A percentile compares a stretch with the other conserved stretches of the same genome.
These are phyloP conservation scores for Elachura formosa DNA, from an alignment of 2,113 vertebrate species.

Conservation along the genomic window DNA sequence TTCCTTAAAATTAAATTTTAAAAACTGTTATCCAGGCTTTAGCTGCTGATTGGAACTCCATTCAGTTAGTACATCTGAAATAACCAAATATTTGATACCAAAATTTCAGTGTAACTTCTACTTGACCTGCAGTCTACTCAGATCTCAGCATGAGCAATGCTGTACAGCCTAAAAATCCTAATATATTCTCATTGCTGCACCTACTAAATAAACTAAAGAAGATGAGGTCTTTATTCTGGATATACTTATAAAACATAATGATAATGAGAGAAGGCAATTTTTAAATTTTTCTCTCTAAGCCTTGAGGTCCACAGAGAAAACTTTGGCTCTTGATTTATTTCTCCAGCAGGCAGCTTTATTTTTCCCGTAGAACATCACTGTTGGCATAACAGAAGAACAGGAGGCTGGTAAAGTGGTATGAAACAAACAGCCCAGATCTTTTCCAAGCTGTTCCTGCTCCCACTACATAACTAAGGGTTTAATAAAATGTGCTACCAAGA, in stretches of 20 bases:
- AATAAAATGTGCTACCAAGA: slow-evolving; percentile 39
- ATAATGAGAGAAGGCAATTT: not conserved
- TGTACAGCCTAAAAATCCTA: not conserved
- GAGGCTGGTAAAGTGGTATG: slow-evolving; percentile 10
- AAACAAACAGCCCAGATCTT: not conserved
- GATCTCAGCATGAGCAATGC: not conserved
- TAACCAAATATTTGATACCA: not conserved
- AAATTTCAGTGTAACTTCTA: not conserved
- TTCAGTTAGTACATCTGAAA: not conserved
- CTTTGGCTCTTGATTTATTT: not conserved
- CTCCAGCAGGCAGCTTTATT: not conserved
- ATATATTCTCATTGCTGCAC: not conserved
- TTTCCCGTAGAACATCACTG: not conserved
- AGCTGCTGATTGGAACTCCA: not conserved
- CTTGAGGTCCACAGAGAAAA: not conserved
- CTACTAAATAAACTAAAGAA: not conserved
- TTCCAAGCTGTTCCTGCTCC: not conserved
- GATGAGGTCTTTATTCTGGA: not conserved
- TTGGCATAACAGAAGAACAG: slow-evolving; percentile 11
- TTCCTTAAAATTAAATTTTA: not conserved
- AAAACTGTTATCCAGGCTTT: not conserved
- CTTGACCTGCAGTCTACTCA: not conserved
- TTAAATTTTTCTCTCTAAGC: not conserved
- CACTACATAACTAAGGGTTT: not conserved
- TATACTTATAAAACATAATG: not conserved